Evolutionary conservation across 92 coral and sea anemone species (phyloP), one percentile per base, ranked within the genome.

Genomic region (Zoanthus gigantus): DNA sequence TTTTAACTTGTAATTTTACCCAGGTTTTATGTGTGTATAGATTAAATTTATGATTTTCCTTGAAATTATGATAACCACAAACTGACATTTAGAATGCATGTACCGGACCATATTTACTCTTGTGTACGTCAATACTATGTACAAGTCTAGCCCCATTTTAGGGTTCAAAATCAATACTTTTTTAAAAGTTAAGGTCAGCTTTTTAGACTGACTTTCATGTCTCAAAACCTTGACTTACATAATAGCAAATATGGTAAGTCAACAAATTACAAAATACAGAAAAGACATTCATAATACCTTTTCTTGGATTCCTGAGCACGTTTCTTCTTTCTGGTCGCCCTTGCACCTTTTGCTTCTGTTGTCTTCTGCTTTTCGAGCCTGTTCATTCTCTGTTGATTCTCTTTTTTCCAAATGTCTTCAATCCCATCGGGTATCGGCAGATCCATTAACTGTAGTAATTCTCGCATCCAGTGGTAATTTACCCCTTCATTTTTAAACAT

Each of bases 341-440:
- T 54, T 54, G 60, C 60, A 54, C 60, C 60, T 54, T 54, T 54
- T 6, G 60, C 12, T 54, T 8, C 60, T 54, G 56, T 60, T 60
- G 66, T 60, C 66, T 60, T 60, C 66, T 60, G 18, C 66, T 60
- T 60, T 60, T 60, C 66, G 6, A 60, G 66, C 66, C 66, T 60
- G 6, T 60, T 60, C 66, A 60, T 60, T 60, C 66, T 2, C 66
- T 60, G 66, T 60, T 60, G 66, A 60, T 13, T 60, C 7, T 69
- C 74, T 28, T 69, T 10, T 13, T 69, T 69, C 74, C 74, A 69
- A 29, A 69, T 69, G 42, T 69, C 45, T 28, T 69, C 74, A 29
- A 69, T 69, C 45, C 74, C 74, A 28, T 69, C 74, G 7, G 74
- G 74, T 69, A 69, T 69, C 2, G 74, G 74, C 10, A 69, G 45